Evolutionary conservation across 2,888 invertebrate species (phyloP), one percentile per base, ranked within the genome.

Genomic region (Diarsia dahlii): DNA sequence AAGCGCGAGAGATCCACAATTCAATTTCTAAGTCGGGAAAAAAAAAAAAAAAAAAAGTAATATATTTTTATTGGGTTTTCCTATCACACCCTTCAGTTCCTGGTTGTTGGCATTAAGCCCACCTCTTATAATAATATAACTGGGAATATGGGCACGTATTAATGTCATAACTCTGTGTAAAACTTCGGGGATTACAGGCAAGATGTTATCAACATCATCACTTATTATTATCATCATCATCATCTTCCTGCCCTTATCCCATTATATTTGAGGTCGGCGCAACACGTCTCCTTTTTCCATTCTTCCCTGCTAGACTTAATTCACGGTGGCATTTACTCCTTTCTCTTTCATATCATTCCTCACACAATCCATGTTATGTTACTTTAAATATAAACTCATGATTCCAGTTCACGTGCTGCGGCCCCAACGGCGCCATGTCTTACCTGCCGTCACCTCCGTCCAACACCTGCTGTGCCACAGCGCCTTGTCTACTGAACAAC

Each of bases 401-500:
- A 54, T 91, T 93, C 34, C 92, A 97, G 97, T 93, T 97, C 85
- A 20, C 92, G 13, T 97, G 97, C 91, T 97, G 97, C 87, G 97
- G 97, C 13, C 90, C 97, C 0, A 84, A 85, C 0, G 92, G 95
- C 0, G 70, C 93, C 0, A 0, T 3, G 0, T 95, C 97, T 23
- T 97, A 96, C 88, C 46, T 87, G 39, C 79, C 50, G 54, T 10
- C 85, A 0, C 8, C 66, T 0, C 89, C 97, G 39, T 96, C 97
- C 0, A 87, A 91, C 65, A 90, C 94, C 20, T 97, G 97, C 92
- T 97, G 97, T 89, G 90, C 90, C 0, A 46, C 81, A 1, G 18
- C 85, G 0, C 89, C 89, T 18, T 97, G 97, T 90, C 86, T 64
- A 3, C 50, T 81, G 63, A 92, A 90, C 84, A 84, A 95, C 0